A percentile compares a stretch with the other conserved stretches of the same genome.
These are phyloP conservation scores for Clusia tigrina DNA, from an alignment of 2,888 invertebrate genomes.

Conservation along the genomic window DNA sequence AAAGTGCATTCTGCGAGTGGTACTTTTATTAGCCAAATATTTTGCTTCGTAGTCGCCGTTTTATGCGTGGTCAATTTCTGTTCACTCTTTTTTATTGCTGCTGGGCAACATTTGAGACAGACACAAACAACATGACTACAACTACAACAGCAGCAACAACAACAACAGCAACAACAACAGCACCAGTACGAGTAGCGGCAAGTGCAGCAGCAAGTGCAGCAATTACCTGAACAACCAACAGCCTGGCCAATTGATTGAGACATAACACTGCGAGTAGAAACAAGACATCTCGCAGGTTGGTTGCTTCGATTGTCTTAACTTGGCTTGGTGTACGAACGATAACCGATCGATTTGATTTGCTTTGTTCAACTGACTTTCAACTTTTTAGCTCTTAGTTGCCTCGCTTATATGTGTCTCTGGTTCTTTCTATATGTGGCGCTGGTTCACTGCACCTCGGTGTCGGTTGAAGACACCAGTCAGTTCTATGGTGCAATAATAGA, in stretches of 20 bases:
- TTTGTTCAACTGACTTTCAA: background rate
- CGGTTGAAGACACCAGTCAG: too few relatives aligned
- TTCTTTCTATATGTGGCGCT: too few relatives aligned
- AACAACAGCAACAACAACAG: too few relatives aligned
- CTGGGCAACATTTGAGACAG: conserved; percentile 32
- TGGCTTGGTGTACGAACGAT: background rate
- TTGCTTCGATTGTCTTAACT: too few relatives aligned
- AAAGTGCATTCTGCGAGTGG: conserved; percentile 45
- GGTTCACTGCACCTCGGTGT: too few relatives aligned
- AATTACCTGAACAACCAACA: too few relatives aligned
- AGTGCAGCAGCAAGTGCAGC: too few relatives aligned
- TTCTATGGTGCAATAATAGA: too few relatives aligned
- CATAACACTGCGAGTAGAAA: background rate
- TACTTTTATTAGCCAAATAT: conserved; percentile 6
- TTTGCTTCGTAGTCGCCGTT: background rate
- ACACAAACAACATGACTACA: too few relatives aligned
- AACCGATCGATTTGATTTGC: background rate
- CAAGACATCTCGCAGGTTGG: background rate
- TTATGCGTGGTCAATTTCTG: conserved; percentile 9
- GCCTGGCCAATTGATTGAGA: background rate
- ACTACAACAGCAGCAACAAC: too few relatives aligned
- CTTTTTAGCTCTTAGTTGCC: background rate
- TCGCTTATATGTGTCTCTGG: too few relatives aligned
- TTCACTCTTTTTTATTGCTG: conserved; percentile 33
- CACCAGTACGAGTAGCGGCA: background rate